Base-by-base conservation (phyloP, 2,888 invertebrate genomes). In the Ctena decussata region DNA sequence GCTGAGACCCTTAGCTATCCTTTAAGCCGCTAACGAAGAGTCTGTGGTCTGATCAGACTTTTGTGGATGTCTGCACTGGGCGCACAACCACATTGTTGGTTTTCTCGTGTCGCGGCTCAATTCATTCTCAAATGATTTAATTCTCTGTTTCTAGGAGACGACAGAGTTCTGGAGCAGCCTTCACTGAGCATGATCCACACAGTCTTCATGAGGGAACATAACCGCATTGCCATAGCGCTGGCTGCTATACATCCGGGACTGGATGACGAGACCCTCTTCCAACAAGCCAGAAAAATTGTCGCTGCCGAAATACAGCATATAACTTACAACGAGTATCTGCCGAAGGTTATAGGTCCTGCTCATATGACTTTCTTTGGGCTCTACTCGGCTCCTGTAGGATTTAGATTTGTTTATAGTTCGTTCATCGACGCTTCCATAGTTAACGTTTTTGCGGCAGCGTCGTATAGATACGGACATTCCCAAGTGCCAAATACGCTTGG, bases 221-320 rank as follows among this genome's bases (percentile, higher is more conserved):
- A 92, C 82, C 53, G 85, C 46, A 84, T 92, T 8, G 90, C 89
- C 27, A 53, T 21, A 1, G n/a, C 46, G 32, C 79, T 92, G 24
- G 24, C 69, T 1, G 15, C 24, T 1, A 32, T 77, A n/a, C 84
- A 80, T 53, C 49, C 85, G 0, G 35, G 1, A 18, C 98, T 98
- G 98, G 41, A 77, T n/a, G 86, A 90, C 30, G 90, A 91, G 32
- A 82, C 30, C 30, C 60, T 89, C 32, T 92, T 86, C 81, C 97
- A 98, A 94, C 98, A 98, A 96, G 94, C 97, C 0, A 96, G 98
- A 82, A 97, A 97, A 91, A 93, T 95, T 27, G 78, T 94, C n/a
- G 90, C 91, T 8, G 95, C 92, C 18, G 82, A 92, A 44, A 84
- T 93, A 77, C 94, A 94, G 87, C 93, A 93, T 69, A 90, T 94